These are phyloP conservation scores for Bombylius major DNA, from an alignment of 2,888 invertebrate genomes.

Conservation along the genomic window DNA sequence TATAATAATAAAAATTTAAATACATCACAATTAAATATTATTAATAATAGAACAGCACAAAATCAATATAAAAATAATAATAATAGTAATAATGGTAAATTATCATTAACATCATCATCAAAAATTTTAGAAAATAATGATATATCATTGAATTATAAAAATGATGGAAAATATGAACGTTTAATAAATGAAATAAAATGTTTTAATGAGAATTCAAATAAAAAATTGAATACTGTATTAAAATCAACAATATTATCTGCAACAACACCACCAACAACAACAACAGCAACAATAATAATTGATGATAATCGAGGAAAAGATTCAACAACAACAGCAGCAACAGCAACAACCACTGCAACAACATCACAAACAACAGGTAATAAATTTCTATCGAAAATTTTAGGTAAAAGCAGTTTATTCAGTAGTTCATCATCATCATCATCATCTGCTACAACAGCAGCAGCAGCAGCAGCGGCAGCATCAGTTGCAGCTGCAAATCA, in stretches of 20 bases:
- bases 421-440: background rate
- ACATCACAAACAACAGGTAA: background rate
- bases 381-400: slow-evolving; percentile 8
- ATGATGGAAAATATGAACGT: background rate
- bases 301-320: background rate
- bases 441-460: background rate
- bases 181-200: background rate
- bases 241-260: background rate
- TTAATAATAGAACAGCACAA: background rate
- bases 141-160: background rate
- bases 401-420: slow-evolving; percentile 10
- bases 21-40: background rate
- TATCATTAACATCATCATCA: too few species aligned
- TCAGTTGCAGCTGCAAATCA: background rate
- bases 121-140: background rate
- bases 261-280: background rate
- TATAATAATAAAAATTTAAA: background rate
- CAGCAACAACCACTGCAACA: background rate
- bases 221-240: background rate
- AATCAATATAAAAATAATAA: too few species aligned
- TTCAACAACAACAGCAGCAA: background rate
- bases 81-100: background rate
- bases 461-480: background rate
- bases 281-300: background rate
- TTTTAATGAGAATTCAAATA: background rate